A percentile compares a stretch with the other conserved stretches of the same genome.
These are phyloP conservation scores for Petroica traversi DNA, from an alignment of 2,113 vertebrate genomes.

Conservation along the genomic window DNA sequence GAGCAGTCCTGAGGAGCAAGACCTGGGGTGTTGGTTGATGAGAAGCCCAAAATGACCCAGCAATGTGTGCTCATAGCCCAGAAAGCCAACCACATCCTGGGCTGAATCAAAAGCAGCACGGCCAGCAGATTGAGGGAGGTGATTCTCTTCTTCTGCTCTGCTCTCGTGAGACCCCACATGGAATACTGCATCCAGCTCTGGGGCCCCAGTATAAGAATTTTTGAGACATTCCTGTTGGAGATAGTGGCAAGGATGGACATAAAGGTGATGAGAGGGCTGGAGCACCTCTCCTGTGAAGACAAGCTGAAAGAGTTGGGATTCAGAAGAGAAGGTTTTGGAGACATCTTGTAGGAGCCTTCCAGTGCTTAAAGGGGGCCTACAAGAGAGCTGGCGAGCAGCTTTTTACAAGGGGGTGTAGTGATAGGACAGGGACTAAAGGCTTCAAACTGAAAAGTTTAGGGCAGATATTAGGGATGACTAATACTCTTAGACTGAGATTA, in stretches of 20 bases:
- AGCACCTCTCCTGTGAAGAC: background rate
- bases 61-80: background rate
- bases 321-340: background rate
- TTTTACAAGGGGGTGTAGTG: background rate
- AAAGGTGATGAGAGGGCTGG: background rate
- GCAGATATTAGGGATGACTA: background rate
- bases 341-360: background rate
- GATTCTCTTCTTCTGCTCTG: background rate
- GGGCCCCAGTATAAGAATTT: background rate
- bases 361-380: background rate
- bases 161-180: background rate
- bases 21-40: background rate
- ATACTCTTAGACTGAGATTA: background rate
- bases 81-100: background rate
- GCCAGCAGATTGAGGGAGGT: background rate
- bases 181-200: background rate
- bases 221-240: background rate
- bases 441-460: background rate
- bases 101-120: background rate
- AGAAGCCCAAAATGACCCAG: background rate
- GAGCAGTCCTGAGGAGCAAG: background rate
- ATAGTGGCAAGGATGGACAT: background rate
- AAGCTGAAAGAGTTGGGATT: background rate
- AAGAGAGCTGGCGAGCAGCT: background rate
- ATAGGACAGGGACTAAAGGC: background rate